Evolutionary conservation across 2,113 vertebrate genomes (phyloP).

Genomic region (Epinephelus lanceolatus): DNA sequence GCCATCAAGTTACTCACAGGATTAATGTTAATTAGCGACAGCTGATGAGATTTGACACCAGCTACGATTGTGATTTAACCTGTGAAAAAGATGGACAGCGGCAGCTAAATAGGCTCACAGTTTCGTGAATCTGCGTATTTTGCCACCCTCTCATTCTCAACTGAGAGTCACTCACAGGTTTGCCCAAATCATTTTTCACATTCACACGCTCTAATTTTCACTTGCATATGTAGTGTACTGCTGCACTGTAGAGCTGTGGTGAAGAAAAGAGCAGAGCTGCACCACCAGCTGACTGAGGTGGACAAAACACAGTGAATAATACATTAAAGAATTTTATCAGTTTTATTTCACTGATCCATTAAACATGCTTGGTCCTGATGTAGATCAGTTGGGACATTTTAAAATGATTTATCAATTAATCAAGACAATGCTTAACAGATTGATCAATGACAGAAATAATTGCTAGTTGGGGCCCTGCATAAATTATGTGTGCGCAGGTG

Average conservation of each 20-base stretch:
- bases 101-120: neutral
- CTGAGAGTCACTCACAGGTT: neutral
- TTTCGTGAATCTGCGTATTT: neutral
- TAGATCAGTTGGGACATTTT: neutral
- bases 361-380: neutral
- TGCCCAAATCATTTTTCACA: neutral
- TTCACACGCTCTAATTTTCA: neutral
- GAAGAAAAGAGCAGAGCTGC: neutral
- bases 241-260: neutral
- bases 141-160: neutral
- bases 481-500: neutral
- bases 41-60: neutral
- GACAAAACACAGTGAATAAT: neutral
- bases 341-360: neutral
- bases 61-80: neutral
- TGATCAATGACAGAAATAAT: neutral
- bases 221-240: neutral
- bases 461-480: neutral
- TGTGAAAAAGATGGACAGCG: neutral
- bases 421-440: too few species aligned
- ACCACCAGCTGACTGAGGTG: neutral
- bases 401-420: neutral
- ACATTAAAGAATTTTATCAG: neutral
- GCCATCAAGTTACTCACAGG: neutral
- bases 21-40: neutral